Evolutionary conservation across 1,140 invertebrate genomes (phyloP).

Genomic region (Bicyclus anynana): DNA sequence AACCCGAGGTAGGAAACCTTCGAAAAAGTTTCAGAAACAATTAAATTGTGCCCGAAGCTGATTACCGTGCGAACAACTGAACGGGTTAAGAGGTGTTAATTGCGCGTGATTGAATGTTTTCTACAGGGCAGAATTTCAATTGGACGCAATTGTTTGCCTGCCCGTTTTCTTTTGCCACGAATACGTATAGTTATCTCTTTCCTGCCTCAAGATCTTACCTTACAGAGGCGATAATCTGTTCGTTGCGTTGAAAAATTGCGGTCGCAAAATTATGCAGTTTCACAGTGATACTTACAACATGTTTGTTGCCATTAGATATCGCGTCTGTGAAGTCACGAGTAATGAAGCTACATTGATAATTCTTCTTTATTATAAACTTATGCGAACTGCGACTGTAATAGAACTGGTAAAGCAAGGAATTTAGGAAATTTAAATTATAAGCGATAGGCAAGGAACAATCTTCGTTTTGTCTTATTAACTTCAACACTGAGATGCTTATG

Average conservation of each 20-base stretch:
- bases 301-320: no score
- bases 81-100: constrained; percentile 79
- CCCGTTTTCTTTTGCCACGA: constrained; percentile 43
- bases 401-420: no score
- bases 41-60: constrained; percentile 20
- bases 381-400: no score
- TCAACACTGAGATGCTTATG: no score
- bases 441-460: no score
- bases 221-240: background rate
- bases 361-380: no score
- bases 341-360: no score
- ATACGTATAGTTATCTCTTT: constrained; percentile 15
- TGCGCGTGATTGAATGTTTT: constrained; percentile 78
- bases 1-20: constrained; percentile 14
- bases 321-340: no score
- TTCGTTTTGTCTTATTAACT: no score
- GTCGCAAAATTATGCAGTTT: background rate
- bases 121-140: constrained; percentile 75
- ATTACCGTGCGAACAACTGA: constrained; percentile 55
- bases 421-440: no score
- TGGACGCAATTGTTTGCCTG: constrained; percentile 70
- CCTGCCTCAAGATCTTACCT: background rate
- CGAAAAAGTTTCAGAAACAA: constrained; percentile 25
- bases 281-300: no score
- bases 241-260: background rate